These are phyloP conservation scores for Zhengitettix transpicula DNA, from an alignment of 2,888 invertebrate genomes.

Conservation along the genomic window DNA sequence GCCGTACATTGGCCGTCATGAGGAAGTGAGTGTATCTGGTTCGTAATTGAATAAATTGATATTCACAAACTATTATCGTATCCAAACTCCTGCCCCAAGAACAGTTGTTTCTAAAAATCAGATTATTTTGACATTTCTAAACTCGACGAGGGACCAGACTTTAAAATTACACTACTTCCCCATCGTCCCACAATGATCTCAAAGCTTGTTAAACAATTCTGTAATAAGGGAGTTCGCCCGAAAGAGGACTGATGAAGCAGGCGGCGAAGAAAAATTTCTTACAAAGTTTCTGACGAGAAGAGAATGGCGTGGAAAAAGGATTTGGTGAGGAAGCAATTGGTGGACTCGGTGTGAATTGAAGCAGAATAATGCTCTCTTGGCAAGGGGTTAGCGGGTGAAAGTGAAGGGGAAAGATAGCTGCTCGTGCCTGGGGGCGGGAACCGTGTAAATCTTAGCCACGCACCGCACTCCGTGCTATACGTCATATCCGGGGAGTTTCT, in stretches of 20 bases:
- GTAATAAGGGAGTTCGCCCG: neutral
- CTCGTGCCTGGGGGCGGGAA: neutral
- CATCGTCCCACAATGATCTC: too few relatives aligned
- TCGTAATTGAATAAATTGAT: too few relatives aligned
- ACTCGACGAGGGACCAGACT: too few relatives aligned
- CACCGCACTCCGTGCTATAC: neutral
- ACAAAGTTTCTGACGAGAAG: neutral
- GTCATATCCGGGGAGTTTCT: neutral
- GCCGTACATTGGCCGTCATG: too few relatives aligned
- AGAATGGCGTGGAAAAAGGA: neutral
- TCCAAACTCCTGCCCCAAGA: too few relatives aligned
- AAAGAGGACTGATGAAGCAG: neutral
- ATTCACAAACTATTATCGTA: too few relatives aligned
- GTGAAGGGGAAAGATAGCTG: neutral
- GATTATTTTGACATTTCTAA: too few relatives aligned
- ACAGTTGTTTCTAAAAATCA: too few relatives aligned
- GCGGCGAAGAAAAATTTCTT: neutral
- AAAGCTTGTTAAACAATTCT: neutral
- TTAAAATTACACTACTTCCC: too few relatives aligned
- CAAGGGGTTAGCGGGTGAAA: neutral
- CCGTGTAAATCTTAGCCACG: neutral
- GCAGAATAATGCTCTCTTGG: neutral
- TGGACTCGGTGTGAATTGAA: neutral
- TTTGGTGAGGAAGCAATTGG: neutral
- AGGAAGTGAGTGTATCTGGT: too few relatives aligned